These are phyloP conservation scores for Melipona quadrifasciata DNA, from an alignment of 1,140 invertebrate genomes.

Conservation along the genomic window DNA sequence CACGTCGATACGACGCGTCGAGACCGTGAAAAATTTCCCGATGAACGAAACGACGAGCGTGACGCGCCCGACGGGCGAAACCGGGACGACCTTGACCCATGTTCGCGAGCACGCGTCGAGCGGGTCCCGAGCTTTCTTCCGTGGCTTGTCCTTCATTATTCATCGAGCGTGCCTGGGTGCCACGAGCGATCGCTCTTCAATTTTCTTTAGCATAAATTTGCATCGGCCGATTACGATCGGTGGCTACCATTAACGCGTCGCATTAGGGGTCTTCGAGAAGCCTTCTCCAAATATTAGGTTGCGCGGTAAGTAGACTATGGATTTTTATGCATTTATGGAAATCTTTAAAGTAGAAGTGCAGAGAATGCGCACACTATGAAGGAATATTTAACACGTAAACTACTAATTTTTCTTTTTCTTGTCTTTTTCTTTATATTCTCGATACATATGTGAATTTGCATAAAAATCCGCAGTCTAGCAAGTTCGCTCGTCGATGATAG, in stretches of 20 bases:
- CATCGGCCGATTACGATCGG: slow-evolving; percentile 44
- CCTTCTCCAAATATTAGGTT: too few relatives aligned
- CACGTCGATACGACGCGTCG: too few relatives aligned
- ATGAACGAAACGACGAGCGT: neutral
- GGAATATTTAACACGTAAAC: too few relatives aligned
- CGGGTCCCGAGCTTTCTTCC: slow-evolving; percentile 33
- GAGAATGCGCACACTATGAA: too few relatives aligned
- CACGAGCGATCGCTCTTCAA: slow-evolving; percentile 59
- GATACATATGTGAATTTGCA: too few relatives aligned
- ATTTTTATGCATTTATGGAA: too few relatives aligned
- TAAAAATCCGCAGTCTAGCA: too few relatives aligned
- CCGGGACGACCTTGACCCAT: slow-evolving; percentile 33
- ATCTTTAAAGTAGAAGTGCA: too few relatives aligned
- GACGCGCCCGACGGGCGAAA: neutral
- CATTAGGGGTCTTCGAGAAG: slow-evolving; percentile 23
- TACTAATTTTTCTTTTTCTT: neutral
- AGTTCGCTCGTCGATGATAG: too few relatives aligned
- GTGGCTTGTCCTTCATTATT: slow-evolving; percentile 48
- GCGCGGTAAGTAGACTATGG: too few relatives aligned
- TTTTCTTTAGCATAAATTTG: slow-evolving; percentile 72
- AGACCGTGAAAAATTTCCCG: neutral
- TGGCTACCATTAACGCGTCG: slow-evolving; percentile 40
- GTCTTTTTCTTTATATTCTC: too few relatives aligned
- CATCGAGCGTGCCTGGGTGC: slow-evolving; percentile 44
- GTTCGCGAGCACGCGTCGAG: neutral